Base-by-base conservation (phyloP, 2,888 invertebrate genomes). In the Tenthredo livida region DNA sequence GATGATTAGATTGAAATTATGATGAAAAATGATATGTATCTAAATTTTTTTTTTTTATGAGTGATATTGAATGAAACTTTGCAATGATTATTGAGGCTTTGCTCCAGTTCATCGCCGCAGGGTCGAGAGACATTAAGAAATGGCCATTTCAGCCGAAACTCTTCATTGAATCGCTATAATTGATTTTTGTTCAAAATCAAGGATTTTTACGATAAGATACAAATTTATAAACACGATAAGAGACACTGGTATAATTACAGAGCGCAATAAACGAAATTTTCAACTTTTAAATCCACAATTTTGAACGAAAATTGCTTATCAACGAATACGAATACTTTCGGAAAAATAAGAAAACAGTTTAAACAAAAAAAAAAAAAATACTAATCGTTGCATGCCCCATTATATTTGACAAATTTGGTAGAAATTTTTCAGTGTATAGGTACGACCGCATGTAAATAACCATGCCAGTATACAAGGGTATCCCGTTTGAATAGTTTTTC, bases 41-140 rank as follows among this genome's bases (percentile, higher is more conserved):
- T 47, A 21, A 15, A 17, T 33, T 80, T 33, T 80, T 61, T 33
- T 54, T 33, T 17, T 37, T 33, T 40, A 54, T 50, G 33, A 61
- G 61, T 37, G n/a, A 21, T 21, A 61, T 61, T 61, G 1, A 2
- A 37, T 37, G 15, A 61, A 37, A 37, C 7, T 61, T n/a, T 17
- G 0, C 1, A 37, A 67, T 50, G 37, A 17, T 80, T 80, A 58
- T 40, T 40, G 25, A 61, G 58, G 4, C 61, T 80, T 80, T 80
- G 80, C 80, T 80, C 61, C 80, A 80, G 58, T 80, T 80, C 61
- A 80, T 80, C 29, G 15, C 40, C n/a, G 1, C 61, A 61, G n/a
- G 40, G 80, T 80, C 21, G 40, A 77, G 29, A 47, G 21, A 72
- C n/a, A 50, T 75, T 25, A 43, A 25, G 43, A 47, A 29, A 72